Percentiles rank a stretch among this genome's conserved stretches.
Evolutionary conservation across 2,113 vertebrate genomes (phyloP).

Genomic region (Cardinalis cardinalis): DNA sequence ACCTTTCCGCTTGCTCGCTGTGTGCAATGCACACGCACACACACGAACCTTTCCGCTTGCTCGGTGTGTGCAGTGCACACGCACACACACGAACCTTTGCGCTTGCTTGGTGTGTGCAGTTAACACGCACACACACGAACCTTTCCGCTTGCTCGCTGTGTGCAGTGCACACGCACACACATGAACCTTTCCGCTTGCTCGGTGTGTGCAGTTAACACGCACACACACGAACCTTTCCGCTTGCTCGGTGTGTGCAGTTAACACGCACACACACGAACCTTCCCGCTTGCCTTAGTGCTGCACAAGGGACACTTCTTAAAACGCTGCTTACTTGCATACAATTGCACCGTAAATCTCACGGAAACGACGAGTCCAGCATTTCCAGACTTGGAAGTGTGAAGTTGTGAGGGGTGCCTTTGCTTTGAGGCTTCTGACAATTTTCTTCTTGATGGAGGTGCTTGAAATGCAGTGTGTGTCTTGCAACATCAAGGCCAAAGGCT

Average conservation of each 20-base stretch:
- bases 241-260: too few relatives aligned
- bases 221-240: background rate
- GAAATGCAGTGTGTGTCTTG: background rate
- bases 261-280: background rate
- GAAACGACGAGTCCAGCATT: background rate
- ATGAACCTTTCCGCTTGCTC: background rate
- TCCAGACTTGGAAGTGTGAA: background rate
- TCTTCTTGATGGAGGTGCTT: background rate
- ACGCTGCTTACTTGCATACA: rapidly evolving
- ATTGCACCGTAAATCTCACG: background rate
- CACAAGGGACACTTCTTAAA: background rate
- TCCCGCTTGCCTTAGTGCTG: background rate
- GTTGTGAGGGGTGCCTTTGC: background rate
- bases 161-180: background rate
- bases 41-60: rapidly evolving
- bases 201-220: background rate
- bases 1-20: too few relatives aligned
- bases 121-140: rapidly evolving
- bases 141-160: rapidly evolving
- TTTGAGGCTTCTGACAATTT: background rate
- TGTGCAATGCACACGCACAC: too few relatives aligned
- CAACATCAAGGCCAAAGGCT: background rate
- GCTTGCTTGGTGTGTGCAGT: background rate
- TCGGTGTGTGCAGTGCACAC: too few relatives aligned
- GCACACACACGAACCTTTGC: rapidly evolving